Conservation (phyloP, 2,797 vertebrate species). For the Sebastes vulpes region DNA sequence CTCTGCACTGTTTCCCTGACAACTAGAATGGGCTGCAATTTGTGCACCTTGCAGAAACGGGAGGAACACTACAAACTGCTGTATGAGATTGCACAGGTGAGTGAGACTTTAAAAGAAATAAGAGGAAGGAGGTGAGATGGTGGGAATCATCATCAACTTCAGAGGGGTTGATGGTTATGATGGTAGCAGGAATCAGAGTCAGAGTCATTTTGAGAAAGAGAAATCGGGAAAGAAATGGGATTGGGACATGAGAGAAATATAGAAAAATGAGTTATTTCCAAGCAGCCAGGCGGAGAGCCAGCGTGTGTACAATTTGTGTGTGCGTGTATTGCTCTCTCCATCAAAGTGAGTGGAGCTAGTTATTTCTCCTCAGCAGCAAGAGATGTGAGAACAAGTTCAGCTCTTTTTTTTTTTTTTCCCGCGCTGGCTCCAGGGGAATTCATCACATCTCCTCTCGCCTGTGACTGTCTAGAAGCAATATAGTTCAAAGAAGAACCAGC, state of each 20-base stretch:
- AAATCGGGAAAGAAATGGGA: slow-evolving; percentile 13
- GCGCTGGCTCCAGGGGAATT: slow-evolving; percentile 71
- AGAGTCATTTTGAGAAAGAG: neutral
- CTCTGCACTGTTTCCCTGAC: slow-evolving; percentile 83
- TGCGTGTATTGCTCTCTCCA: slow-evolving; percentile 33
- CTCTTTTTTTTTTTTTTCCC: slow-evolving; percentile 45
- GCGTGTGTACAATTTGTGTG: slow-evolving; percentile 2
- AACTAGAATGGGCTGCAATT: slow-evolving; percentile 99
- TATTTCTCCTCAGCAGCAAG: slow-evolving; percentile 73
- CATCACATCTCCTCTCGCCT: slow-evolving; percentile 63
- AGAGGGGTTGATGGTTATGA: neutral
- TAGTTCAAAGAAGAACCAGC: slow-evolving; percentile 62
- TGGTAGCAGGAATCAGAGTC: neutral
- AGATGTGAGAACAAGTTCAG: slow-evolving; percentile 77
- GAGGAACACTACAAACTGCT: slow-evolving; percentile 99
- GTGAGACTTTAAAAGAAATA: slow-evolving; percentile 50
- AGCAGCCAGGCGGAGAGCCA: slow-evolving; percentile 33
- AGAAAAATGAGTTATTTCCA: slow-evolving; percentile 52
- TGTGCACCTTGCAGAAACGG: slow-evolving; percentile 99
- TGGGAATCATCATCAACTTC: neutral
- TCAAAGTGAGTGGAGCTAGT: slow-evolving; percentile 80
- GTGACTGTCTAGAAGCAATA: slow-evolving; percentile 54
- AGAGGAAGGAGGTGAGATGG: neutral
- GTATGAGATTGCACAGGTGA: slow-evolving; percentile 99
- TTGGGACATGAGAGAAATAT: slow-evolving; percentile 28